phyloP scores from a whole-genome alignment of 2,797 vertebrate genomes.

The Percopsis omiscomaycus region DNA sequence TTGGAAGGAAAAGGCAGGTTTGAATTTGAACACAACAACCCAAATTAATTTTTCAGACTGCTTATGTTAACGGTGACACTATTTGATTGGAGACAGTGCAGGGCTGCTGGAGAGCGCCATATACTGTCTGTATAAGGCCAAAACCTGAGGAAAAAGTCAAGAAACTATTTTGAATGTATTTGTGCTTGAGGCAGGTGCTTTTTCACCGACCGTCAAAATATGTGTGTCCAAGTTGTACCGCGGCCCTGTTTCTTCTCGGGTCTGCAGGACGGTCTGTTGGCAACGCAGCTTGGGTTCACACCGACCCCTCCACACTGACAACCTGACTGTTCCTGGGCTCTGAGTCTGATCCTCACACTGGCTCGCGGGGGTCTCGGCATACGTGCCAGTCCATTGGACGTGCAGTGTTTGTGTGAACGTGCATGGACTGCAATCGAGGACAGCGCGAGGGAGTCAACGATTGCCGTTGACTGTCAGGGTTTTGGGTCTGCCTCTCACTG shows the following conservation, averaged over 20 bases:
- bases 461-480: conserved; percentile 64
- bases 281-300: conserved; percentile 40
- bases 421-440: conserved; percentile 75
- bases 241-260: conserved; percentile 71
- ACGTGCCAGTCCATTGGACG: conserved; percentile 77
- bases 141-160: conserved; percentile 73
- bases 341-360: conserved; percentile 52
- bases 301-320: conserved; percentile 36
- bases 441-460: conserved; percentile 59
- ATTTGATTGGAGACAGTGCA: conserved; percentile 80
- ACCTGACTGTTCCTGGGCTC: conserved; percentile 46
- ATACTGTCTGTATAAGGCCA: conserved; percentile 81
- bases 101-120: conserved; percentile 54
- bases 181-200: conserved; percentile 54
- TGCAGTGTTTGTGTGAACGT: conserved; percentile 79
- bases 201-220: conserved; percentile 69
- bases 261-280: conserved; percentile 23
- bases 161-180: conserved; percentile 75
- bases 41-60: conserved; percentile 78
- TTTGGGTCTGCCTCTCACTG: conserved; percentile 45
- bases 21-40: conserved; percentile 65
- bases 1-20: conserved; percentile 54
- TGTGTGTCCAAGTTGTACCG: conserved; percentile 62
- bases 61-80: conserved; percentile 79
- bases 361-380: conserved; percentile 74